Evolutionary conservation across 2,888 invertebrate species (phyloP), one percentile per base, ranked within the genome.

Genomic region (Platynereis dumerilii): DNA sequence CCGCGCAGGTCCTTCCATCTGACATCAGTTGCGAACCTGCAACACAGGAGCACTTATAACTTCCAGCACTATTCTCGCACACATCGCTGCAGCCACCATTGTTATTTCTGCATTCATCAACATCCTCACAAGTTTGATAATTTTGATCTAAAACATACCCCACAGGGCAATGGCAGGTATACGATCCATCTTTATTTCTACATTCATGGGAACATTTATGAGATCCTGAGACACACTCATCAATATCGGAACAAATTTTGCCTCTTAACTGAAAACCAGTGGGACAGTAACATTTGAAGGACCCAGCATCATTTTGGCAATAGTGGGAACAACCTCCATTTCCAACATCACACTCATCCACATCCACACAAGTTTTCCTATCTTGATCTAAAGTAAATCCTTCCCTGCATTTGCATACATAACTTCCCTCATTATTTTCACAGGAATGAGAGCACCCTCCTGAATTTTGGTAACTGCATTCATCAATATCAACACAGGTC

Each of bases 1-100:
- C 48, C 7, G n/a, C 48, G 17, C 48, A 48, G 20, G 48, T 48
- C n/a, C 48, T 48, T n/a, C 48, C 48, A 48, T 48, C 48, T 48
- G 48, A 48, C 20, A 20, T 48, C 48, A 48, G 48, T 48, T n/a
- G 22, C 7, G n/a, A 48, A 20, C 48, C 48, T 22, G 22, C 20
- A 48, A 20, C n/a, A 48, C 48, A 48, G n/a, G 48, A 48, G 22
- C 48, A 48, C n/a, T n/a, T 20, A 22, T 48, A 22, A 48, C 20
- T 22, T 22, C 48, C 48, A 20, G 20, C 48, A 48, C 3, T 22
- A 48, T 48, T 48, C n/a, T 48, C 20, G 17, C 48, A 48, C 48
- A 48, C 48, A n/a, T 48, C 7, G 17, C 48, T 48, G 22, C 48
- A 48, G 22, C 48, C 48, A 20, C 48, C 48, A 12, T 48, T 48